Percentiles rank a stretch among this genome's conserved stretches.
phyloP scores from a whole-genome alignment of 2,797 vertebrate genomes.

The Gymnothorax javanicus region DNA sequence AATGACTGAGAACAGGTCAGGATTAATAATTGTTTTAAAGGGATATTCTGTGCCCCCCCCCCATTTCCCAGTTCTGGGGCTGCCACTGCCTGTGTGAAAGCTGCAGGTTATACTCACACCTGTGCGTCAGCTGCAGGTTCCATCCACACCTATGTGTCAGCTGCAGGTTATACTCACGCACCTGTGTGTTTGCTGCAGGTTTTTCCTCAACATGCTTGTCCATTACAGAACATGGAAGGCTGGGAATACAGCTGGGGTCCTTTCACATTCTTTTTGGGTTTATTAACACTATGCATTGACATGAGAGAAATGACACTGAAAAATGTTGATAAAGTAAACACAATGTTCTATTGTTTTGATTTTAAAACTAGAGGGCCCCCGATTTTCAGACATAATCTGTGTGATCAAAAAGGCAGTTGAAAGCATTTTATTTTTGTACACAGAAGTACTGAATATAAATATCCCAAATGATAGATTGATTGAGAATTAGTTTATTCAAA shows the following conservation, averaged over 20 bases:
- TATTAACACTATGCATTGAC: background rate
- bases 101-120: background rate
- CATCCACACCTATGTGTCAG: background rate
- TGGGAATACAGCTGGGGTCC: background rate
- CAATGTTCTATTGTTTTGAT: background rate
- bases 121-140: background rate
- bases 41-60: too few species aligned
- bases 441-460: constrained; percentile 24
- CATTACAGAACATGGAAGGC: too few species aligned
- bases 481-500: constrained; percentile 28
- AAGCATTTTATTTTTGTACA: constrained; percentile 17
- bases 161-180: background rate
- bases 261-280: background rate
- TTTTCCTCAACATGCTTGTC: background rate
- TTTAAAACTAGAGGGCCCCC: background rate
- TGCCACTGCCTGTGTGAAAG: too few species aligned
- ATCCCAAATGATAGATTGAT: constrained; percentile 27
- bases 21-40: too few species aligned
- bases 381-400: constrained; percentile 37
- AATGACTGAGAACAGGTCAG: too few species aligned
- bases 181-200: background rate
- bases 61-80: too few species aligned
- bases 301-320: constrained; percentile 19
- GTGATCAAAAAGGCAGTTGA: constrained; percentile 25
- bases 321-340: background rate